Percentiles rank a stretch among this genome's conserved stretches.
Conservation (phyloP, 92 coral and sea anemone genomes). For the Muricea muricata region DNA sequence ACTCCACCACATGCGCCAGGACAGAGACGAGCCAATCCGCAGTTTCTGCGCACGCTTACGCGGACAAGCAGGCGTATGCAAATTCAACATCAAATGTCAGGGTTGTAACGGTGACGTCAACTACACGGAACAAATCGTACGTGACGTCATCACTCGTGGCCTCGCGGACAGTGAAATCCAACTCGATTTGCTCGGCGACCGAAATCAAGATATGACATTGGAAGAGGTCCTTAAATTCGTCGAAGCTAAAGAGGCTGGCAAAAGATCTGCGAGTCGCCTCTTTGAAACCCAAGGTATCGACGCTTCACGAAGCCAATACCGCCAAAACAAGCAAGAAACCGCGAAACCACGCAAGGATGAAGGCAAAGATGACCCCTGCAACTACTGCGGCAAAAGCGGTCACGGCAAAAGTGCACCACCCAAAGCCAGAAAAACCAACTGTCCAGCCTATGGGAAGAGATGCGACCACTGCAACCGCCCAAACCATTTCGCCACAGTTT, state of each 20-base stretch:
- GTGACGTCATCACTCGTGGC: not conserved
- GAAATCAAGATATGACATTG: slow-evolving; percentile 6
- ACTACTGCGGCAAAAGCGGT: slow-evolving; percentile 22
- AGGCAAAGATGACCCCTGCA: not conserved
- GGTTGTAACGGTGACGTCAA: not conserved
- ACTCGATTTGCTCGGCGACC: not conserved
- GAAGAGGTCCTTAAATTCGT: slow-evolving; percentile 42
- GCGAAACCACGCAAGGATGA: slow-evolving; percentile 2
- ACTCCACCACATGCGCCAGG: slow-evolving; percentile 67
- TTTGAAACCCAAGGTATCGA: slow-evolving; percentile 60
- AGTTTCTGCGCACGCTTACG: slow-evolving; percentile 64
- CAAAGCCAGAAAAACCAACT: slow-evolving; percentile 36
- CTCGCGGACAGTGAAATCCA: not conserved
- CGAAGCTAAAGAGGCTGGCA: not conserved
- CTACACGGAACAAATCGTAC: not conserved
- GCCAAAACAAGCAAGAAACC: slow-evolving; percentile 38
- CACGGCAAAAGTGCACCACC: slow-evolving; percentile 66
- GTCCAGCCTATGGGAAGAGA: slow-evolving; percentile 61
- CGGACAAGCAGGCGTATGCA: slow-evolving; percentile 50
- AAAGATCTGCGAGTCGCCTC: slow-evolving; percentile 69
- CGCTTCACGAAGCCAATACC: slow-evolving; percentile 67
- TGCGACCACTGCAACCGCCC: slow-evolving; percentile 56
- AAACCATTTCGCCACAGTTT: slow-evolving; percentile 56
- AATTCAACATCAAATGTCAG: not conserved
- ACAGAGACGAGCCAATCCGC: slow-evolving; percentile 54